Evolutionary conservation across 2,113 vertebrate species (phyloP).

Genomic region (Bungarus multicinctus): DNA sequence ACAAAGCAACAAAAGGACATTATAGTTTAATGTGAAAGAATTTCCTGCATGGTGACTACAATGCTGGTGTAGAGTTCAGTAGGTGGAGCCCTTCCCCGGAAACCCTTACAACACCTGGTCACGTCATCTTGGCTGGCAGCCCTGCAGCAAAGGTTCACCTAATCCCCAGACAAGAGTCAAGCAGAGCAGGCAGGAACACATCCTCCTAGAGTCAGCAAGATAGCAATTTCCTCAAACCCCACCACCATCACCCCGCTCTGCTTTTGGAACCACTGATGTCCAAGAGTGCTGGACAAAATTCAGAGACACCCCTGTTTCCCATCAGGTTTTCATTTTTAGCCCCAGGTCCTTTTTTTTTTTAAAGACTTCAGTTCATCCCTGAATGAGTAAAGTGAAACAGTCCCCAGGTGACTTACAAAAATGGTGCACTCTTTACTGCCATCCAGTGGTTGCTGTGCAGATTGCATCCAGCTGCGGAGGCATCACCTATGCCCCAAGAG

Average conservation of each 20-base stretch:
- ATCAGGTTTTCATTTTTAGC: not conserved
- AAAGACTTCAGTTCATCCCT: not conserved
- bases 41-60: not conserved
- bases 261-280: not conserved
- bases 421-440: not conserved
- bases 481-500: not conserved
- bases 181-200: slow-evolving; percentile 15
- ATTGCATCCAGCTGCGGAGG: not conserved
- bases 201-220: slow-evolving; percentile 1
- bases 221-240: slow-evolving; percentile 1
- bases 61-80: not conserved
- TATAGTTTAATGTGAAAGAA: not conserved
- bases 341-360: not conserved
- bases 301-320: not conserved
- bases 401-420: not conserved
- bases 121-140: slow-evolving; percentile 4
- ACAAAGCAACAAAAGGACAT: not conserved
- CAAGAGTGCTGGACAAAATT: not conserved
- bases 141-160: slow-evolving; percentile 13
- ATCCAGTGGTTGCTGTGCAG: not conserved
- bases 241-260: not conserved
- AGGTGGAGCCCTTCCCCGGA: slow-evolving; percentile 14
- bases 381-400: not conserved
- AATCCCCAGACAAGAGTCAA: slow-evolving; percentile 23
- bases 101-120: slow-evolving; percentile 7